Evolutionary conservation across 2,113 vertebrate species (phyloP).

Genomic region (Chamaetylas fuelleborni): DNA sequence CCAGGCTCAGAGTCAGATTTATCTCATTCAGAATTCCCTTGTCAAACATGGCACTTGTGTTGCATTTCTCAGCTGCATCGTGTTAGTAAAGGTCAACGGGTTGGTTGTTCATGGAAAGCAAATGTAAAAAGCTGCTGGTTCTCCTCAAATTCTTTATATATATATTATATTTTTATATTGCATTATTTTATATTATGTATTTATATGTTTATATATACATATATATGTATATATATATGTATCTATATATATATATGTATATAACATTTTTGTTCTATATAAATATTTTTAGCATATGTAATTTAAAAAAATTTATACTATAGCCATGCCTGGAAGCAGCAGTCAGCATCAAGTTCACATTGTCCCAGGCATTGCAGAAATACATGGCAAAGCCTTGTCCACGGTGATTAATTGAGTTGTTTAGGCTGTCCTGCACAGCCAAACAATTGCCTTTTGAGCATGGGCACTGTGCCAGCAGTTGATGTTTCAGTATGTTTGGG

Average conservation of each 20-base stretch:
- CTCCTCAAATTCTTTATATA: background rate
- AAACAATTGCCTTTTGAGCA: background rate
- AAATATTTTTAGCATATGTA: background rate
- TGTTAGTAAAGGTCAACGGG: background rate
- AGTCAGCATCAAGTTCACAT: background rate
- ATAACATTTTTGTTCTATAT: background rate
- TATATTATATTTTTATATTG: background rate
- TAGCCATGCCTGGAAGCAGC: background rate
- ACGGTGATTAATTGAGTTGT: background rate
- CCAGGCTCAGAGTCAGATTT: background rate
- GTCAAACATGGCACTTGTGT: background rate
- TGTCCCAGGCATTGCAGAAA: background rate
- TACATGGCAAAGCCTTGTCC: background rate
- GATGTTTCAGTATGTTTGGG: background rate
- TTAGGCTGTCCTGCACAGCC: background rate
- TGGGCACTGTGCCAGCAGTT: background rate
- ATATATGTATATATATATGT: background rate
- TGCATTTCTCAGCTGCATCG: background rate
- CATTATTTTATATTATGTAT: background rate
- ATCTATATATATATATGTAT: background rate
- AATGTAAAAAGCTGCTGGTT: background rate
- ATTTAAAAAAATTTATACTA: background rate
- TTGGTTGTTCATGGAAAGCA: background rate
- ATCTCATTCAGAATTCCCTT: conserved; percentile 20
- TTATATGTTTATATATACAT: background rate